phyloP scores from a whole-genome alignment of 2,888 invertebrate genomes.

The Drosophila yooni region DNA sequence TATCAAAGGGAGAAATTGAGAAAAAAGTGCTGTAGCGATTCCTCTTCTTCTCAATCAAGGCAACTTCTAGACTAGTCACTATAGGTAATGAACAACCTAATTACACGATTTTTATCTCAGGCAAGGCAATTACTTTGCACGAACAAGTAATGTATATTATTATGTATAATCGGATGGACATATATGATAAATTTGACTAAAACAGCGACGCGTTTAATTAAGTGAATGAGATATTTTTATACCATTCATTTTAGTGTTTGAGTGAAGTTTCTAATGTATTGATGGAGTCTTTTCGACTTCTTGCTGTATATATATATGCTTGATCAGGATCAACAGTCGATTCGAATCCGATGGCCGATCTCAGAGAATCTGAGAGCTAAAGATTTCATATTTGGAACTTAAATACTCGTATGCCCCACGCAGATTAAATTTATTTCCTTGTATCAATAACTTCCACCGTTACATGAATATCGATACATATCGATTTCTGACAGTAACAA shows the following conservation, averaged over 20 bases:
- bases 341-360: no score
- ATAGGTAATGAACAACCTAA: not conserved
- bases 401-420: no score
- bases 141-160: not conserved
- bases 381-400: no score
- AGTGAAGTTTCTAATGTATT: no score
- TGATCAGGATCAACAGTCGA: no score
- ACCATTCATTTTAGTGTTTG: no score
- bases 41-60: not conserved
- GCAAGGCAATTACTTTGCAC: no score
- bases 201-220: not conserved
- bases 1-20: no score
- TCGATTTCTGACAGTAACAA: not conserved
- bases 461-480: not conserved
- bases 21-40: not conserved
- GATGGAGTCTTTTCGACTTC: no score
- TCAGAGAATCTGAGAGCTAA: no score
- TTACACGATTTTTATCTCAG: not conserved
- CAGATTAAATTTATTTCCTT: no score
- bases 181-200: not conserved
- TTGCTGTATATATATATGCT: not conserved
- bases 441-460: no score
- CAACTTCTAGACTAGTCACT: not conserved
- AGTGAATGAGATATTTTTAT: not conserved
- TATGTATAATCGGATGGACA: not conserved